phyloP scores from a whole-genome alignment of 2,797 vertebrate genomes.

The Melanotaenia boesemani region DNA sequence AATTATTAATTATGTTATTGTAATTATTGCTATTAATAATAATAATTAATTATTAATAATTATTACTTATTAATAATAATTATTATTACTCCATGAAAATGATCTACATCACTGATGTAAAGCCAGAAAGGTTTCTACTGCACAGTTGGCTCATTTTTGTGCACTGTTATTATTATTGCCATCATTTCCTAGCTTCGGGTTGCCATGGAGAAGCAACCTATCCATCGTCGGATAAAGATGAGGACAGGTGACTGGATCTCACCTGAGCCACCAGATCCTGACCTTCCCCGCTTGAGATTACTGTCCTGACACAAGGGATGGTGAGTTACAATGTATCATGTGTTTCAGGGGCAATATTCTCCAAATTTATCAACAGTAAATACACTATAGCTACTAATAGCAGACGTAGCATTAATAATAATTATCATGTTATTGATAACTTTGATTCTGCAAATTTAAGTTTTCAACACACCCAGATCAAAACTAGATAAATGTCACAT shows the following conservation, averaged over 20 bases:
- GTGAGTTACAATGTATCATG: constrained; percentile 17
- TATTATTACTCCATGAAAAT: too few relatives aligned
- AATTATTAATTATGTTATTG: too few relatives aligned
- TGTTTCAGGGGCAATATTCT: neutral
- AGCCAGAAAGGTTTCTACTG: neutral
- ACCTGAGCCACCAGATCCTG: constrained; percentile 60
- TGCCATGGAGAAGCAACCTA: constrained; percentile 40
- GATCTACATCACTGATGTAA: neutral
- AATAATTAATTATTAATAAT: too few relatives aligned
- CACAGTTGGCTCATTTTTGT: neutral
- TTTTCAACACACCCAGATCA: neutral
- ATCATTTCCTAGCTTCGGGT: constrained; percentile 25
- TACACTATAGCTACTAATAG: neutral
- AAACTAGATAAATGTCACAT: neutral
- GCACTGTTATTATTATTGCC: neutral
- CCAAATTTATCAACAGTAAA: neutral
- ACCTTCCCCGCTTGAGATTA: constrained; percentile 3
- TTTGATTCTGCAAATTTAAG: neutral
- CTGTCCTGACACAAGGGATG: constrained; percentile 17
- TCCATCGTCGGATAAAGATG: constrained; percentile 33
- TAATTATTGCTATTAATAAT: too few relatives aligned
- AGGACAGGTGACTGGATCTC: constrained; percentile 49
- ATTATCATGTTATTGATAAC: neutral
- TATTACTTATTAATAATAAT: too few relatives aligned
- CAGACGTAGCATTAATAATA: neutral